Evolutionary conservation across 2,888 invertebrate species (phyloP), one percentile per base, ranked within the genome.

Genomic region (Aspidiotus destructor): DNA sequence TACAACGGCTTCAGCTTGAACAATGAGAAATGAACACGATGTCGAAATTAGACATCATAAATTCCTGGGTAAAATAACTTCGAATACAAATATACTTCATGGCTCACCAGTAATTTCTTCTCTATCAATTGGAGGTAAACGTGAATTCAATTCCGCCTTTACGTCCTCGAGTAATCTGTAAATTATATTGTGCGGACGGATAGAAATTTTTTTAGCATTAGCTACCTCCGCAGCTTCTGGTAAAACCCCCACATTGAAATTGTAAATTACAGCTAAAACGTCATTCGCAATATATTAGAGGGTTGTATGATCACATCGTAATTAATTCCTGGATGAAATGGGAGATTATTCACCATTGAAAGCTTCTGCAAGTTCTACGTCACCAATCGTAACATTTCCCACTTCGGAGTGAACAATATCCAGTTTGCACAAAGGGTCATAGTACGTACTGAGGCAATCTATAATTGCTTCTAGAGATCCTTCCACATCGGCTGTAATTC

Each of bases 381-480:
- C 97, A 53, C 82, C 85, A 72, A 89, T 88, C 0, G 86, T 86
- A 7, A 97, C 83, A 58, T 86, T 83, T 0, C 99, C 99, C 2
- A 99, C 90, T 0, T 90, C 96, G 76, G 87, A 93, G 77, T 92
- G 89, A 48, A 98, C 85, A 5, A 99, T 78, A 74, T 92, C 87
- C 13, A 99, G 80, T 60, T 84, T 82, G 74, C 95, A 96, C 3
- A 84, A 81, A 2, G 78, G 75, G n/a, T 82, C 83, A 73, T 87
- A 82, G 75, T 97, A 99, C 0, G 92, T 89, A 72, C 89, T 89
- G 68, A 99, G 76, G 10, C 92, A 87, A 76, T 97, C 91, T 71
- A 96, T 78, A 72, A 99, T 89, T 0, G 98, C 97, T 77, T 99
- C 98, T 57, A 97, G 86, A 0, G 95, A 94, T 0, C 99, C 99